These are phyloP conservation scores for Threskiornis aethiopicus DNA, from an alignment of 2,797 vertebrate species.

Conservation along the genomic window DNA sequence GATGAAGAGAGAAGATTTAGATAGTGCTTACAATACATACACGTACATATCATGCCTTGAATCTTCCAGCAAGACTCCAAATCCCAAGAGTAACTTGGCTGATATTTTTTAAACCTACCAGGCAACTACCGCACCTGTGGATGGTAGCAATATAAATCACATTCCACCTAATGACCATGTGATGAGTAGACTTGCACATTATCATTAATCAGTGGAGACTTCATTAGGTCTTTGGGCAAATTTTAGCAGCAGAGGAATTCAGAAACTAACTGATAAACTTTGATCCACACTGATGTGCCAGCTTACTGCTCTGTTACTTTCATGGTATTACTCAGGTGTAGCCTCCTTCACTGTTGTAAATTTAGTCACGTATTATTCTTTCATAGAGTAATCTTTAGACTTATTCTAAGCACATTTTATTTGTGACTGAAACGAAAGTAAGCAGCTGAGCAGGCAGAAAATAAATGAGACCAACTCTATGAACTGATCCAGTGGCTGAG, in stretches of 20 bases:
- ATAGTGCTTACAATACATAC: neutral
- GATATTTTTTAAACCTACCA: neutral
- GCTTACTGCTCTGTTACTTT: neutral
- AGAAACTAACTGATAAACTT: neutral
- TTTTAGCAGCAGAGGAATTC: neutral
- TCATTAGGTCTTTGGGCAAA: neutral
- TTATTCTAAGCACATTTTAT: neutral
- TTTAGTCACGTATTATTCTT: neutral
- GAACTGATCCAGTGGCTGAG: neutral
- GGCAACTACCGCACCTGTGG: neutral
- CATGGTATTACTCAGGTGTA: neutral
- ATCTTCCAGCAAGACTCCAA: neutral
- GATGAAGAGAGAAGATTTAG: neutral
- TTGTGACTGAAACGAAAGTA: neutral
- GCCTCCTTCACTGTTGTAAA: neutral
- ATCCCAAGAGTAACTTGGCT: neutral
- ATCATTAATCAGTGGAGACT: neutral
- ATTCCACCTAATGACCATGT: neutral
- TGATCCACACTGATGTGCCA: neutral
- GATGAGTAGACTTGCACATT: neutral
- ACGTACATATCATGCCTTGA: neutral
- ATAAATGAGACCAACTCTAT: neutral
- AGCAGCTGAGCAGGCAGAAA: neutral
- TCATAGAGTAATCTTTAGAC: neutral
- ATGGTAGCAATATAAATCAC: neutral